phyloP scores from a whole-genome alignment of 2,888 invertebrate genomes.

The Chrysodeixis includens region DNA sequence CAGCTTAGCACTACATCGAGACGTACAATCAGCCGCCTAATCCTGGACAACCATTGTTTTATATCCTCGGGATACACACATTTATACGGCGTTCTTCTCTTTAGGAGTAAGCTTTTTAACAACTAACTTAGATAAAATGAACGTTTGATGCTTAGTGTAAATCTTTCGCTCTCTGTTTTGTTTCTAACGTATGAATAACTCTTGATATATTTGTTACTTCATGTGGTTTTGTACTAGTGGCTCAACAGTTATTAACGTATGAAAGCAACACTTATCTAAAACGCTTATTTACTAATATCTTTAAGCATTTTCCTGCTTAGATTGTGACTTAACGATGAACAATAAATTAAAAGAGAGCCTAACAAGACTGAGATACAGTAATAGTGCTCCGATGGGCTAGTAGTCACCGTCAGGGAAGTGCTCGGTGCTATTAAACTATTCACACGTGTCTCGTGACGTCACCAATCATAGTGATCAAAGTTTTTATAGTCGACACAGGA shows the following conservation, averaged over 20 bases:
- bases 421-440: conserved; percentile 58
- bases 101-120: neutral
- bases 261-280: neutral
- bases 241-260: neutral
- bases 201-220: no score
- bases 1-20: conserved; percentile 34
- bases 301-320: no score
- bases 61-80: neutral
- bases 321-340: neutral
- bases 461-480: conserved; percentile 34
- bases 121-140: neutral
- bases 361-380: neutral
- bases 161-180: neutral
- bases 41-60: conserved; percentile 3
- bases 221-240: neutral
- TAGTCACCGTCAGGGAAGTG: conserved; percentile 59
- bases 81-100: neutral
- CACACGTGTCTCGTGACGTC: conserved; percentile 61
- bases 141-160: neutral
- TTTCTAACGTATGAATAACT: no score
- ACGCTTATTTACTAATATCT: neutral
- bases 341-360: no score
- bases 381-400: conserved; percentile 36
- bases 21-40: conserved; percentile 18
- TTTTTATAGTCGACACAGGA: conserved; percentile 28